phyloP scores from a whole-genome alignment of 92 coral and sea anemone genomes.

The Metridium senile region DNA sequence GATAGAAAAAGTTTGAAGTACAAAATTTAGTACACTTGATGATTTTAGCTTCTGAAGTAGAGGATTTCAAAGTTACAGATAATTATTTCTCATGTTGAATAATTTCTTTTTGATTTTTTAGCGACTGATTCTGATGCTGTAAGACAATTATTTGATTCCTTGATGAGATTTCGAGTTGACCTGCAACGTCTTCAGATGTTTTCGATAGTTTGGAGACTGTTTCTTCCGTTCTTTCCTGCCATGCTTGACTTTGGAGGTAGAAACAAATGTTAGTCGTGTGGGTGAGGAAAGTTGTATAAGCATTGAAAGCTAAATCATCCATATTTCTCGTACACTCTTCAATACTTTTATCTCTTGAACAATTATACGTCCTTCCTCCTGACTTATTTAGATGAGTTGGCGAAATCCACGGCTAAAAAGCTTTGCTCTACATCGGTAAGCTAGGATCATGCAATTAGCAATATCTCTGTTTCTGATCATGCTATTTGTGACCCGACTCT shows the following conservation, averaged over 20 bases:
- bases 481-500: too few relatives aligned
- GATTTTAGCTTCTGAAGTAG: slow-evolving; percentile 81
- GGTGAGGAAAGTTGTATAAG: slow-evolving; percentile 91
- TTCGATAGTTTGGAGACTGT: slow-evolving; percentile 85
- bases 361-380: slow-evolving; percentile 78
- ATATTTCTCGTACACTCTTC: slow-evolving; percentile 83
- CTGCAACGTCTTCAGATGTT: slow-evolving; percentile 85
- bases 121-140: slow-evolving; percentile 77
- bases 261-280: slow-evolving; percentile 94
- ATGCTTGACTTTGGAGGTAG: slow-evolving; percentile 89
- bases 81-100: slow-evolving; percentile 66
- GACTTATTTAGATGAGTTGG: slow-evolving; percentile 91
- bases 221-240: slow-evolving; percentile 90
- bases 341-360: slow-evolving; percentile 70
- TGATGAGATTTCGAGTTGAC: slow-evolving; percentile 79
- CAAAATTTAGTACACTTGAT: too few relatives aligned
- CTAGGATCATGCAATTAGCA: slow-evolving; percentile 78
- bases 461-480: too few relatives aligned
- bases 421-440: slow-evolving; percentile 92
- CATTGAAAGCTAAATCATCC: slow-evolving; percentile 79
- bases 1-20: too few relatives aligned
- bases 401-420: slow-evolving; percentile 89
- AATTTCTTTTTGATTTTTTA: slow-evolving; percentile 82
- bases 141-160: slow-evolving; percentile 70
- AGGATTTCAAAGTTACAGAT: slow-evolving; percentile 74